Base-by-base conservation (phyloP, 2,113 vertebrate species). In the Cyphomyrus discorhynchus region DNA sequence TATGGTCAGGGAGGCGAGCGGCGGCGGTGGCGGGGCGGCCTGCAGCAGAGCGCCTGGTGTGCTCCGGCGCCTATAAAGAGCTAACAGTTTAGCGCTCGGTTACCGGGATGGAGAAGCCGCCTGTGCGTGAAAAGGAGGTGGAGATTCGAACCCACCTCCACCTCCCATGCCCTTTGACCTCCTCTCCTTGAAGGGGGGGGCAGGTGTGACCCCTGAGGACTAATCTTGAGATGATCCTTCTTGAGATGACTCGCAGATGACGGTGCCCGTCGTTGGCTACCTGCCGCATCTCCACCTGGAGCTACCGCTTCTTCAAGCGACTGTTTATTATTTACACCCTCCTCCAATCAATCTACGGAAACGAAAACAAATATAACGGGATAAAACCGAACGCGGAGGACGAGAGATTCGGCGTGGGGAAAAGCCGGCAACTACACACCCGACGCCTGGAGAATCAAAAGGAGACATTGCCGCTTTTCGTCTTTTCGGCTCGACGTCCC, bases 1-100 rank as follows among this genome's bases (percentile, higher is more conserved):
- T 99, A 99, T 99, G 98, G 98, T 98, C 97, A 99, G 97, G 97
- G 97, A 98, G 98, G 97, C 97, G 96, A 97, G 96, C 97, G 96
- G 97, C 96, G 3, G 13, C 11, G 7, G 49, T 49, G 13, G 15
- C 17, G 52, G 4, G 96, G 96, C 96, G 97, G 95, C 96, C 94
- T 95, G 94, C 95, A 46, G 96, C 95, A 97, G 62, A 95, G 92
- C 96, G 97, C 97, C 98, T 97, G 96, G 95, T 96, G 98, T 97
- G 97, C 97, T 97, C 97, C 96, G 95, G 96, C 95, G 96, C 96
- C 96, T 97, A 96, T 97, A 97, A 97, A 97, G 96, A 96, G 93
- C 94, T 95, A 96, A 96, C 95, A 95, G 93, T 96, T 96, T 95
- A 95, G 96, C 94, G 17, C 94, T 89, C 90, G 93, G 94, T 92